Conservation (phyloP, 2,797 vertebrate genomes). For the Cirrhinus mrigala region DNA sequence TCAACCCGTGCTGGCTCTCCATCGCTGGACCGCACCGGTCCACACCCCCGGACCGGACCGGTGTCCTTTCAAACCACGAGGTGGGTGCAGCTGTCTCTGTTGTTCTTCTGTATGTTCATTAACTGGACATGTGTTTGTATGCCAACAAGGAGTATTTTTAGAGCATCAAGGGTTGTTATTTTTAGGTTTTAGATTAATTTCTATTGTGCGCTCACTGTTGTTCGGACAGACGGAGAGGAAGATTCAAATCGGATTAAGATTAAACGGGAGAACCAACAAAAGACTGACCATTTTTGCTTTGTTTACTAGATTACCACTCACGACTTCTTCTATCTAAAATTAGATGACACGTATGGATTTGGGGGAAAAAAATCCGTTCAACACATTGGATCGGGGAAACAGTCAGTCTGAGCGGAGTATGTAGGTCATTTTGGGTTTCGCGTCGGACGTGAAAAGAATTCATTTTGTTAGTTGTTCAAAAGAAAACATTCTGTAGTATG, state of each 20-base stretch:
- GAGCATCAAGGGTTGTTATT: neutral
- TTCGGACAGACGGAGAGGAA: conserved; percentile 57
- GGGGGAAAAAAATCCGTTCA: neutral
- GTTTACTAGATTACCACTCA: conserved; percentile 65
- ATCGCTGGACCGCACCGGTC: conserved; percentile 28
- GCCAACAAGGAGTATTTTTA: conserved; percentile 37
- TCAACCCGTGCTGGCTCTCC: conserved; percentile 12
- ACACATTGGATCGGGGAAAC: neutral
- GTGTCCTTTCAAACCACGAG: conserved; percentile 73
- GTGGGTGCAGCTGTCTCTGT: conserved; percentile 74
- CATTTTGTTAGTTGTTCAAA: neutral
- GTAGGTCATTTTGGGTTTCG: conserved; percentile 26
- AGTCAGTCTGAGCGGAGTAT: neutral
- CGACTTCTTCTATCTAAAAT: conserved; percentile 52
- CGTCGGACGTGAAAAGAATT: neutral
- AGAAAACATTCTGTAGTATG: neutral
- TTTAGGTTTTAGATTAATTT: conserved; percentile 10
- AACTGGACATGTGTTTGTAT: conserved; percentile 36
- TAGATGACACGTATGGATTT: neutral
- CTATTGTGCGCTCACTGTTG: conserved; percentile 52
- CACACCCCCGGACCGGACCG: conserved; percentile 57
- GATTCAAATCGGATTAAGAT: conserved; percentile 79
- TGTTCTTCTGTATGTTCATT: conserved; percentile 60
- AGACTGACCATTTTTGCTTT: conserved; percentile 72
- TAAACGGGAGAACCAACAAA: conserved; percentile 69